Evolutionary conservation across 2,113 vertebrate species (phyloP).

Genomic region (Tupaia tana): DNA sequence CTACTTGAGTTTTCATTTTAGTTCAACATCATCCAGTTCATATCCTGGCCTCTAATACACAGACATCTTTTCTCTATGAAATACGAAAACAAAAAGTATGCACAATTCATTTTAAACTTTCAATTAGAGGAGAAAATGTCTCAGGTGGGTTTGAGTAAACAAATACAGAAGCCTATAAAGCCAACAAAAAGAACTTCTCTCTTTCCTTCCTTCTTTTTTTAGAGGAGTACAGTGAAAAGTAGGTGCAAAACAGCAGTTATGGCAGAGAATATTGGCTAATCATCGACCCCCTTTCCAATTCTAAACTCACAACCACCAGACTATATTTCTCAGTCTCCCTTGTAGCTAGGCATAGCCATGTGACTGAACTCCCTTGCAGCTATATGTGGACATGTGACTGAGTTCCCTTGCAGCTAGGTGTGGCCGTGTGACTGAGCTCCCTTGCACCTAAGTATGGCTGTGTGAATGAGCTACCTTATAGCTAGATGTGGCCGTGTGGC

Average conservation of each 20-base stretch:
- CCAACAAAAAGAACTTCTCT: background rate
- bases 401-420: too few relatives aligned
- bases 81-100: background rate
- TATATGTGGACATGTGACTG: too few relatives aligned
- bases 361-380: too few relatives aligned
- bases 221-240: background rate
- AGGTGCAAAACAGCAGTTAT: fast-evolving
- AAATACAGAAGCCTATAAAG: background rate
- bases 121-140: background rate
- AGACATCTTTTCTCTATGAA: background rate
- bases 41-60: background rate
- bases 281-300: background rate
- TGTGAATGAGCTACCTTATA: too few relatives aligned
- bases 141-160: background rate
- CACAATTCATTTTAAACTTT: background rate
- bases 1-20: background rate
- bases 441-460: too few relatives aligned
- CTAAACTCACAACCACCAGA: background rate
- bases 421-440: background rate
- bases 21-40: background rate
- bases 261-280: background rate
- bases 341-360: background rate
- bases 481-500: background rate
- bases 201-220: background rate
- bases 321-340: background rate